These are phyloP conservation scores for Conchocele bisecta DNA, from an alignment of 2,888 invertebrate genomes.

Conservation along the genomic window DNA sequence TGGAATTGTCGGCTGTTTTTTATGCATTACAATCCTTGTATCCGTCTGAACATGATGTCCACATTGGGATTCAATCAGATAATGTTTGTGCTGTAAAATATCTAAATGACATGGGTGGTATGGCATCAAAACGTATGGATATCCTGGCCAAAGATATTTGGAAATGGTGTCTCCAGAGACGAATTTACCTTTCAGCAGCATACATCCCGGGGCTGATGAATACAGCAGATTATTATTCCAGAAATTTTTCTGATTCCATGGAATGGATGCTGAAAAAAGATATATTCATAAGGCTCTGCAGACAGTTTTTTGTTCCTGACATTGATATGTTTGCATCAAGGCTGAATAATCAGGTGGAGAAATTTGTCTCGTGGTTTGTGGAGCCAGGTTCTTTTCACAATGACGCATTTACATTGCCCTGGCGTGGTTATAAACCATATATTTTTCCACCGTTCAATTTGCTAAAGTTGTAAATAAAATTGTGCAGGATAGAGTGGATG, in stretches of 20 bases:
- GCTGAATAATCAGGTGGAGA: neutral
- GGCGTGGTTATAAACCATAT: conserved; percentile 11
- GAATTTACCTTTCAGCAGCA: conserved; percentile 17
- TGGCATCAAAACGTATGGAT: conserved; percentile 13
- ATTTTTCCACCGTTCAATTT: conserved; percentile 3
- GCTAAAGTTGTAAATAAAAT: neutral
- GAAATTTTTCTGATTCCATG: conserved; percentile 45
- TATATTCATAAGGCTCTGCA: conserved; percentile 26
- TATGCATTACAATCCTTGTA: conserved; percentile 1
- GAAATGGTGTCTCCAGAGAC: conserved; percentile 21
- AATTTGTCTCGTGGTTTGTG: conserved; percentile 21
- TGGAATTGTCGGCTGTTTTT: neutral
- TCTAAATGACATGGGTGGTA: conserved; percentile 30
- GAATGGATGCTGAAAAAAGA: conserved; percentile 43
- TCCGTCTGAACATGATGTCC: neutral
- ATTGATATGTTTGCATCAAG: conserved; percentile 22
- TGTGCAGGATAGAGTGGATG: conserved; percentile 16
- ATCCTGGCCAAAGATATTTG: conserved; percentile 13
- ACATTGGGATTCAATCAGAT: conserved; percentile 15
- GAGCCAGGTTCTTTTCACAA: neutral
- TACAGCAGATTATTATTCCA: conserved; percentile 33
- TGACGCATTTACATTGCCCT: conserved; percentile 33
- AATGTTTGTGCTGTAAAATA: neutral
- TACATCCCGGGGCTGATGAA: conserved; percentile 29
- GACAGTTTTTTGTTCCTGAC: conserved; percentile 30